Evolutionary conservation across 2,888 invertebrate genomes (phyloP).

Genomic region (Esperia sulphurella): DNA sequence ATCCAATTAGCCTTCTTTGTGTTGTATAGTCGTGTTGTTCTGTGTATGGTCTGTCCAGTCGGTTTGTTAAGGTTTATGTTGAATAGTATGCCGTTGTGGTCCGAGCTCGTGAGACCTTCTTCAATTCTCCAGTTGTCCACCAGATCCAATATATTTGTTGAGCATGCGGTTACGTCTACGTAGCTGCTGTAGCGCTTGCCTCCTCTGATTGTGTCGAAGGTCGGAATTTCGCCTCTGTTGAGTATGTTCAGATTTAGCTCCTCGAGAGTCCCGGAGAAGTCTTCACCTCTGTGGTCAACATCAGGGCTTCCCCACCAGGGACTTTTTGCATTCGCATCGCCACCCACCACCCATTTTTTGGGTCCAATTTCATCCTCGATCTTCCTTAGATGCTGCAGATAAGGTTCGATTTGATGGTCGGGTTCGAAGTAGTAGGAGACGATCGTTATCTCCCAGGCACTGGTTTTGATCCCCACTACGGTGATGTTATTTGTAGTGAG

Average conservation of each 20-base stretch:
- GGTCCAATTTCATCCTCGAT: background rate
- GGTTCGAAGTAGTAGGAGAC: slow-evolving; percentile 4
- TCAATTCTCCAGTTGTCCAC: slow-evolving; percentile 8
- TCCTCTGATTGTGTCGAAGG: background rate
- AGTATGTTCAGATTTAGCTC: slow-evolving; percentile 1
- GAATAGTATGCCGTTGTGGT: slow-evolving; percentile 8
- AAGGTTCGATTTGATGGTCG: background rate
- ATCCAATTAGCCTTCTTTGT: slow-evolving; percentile 8
- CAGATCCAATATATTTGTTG: background rate
- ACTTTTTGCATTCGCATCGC: slow-evolving; percentile 6
- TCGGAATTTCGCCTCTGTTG: background rate
- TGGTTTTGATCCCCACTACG: background rate
- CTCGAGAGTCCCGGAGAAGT: background rate
- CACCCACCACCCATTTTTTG: background rate
- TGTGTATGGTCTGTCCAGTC: background rate
- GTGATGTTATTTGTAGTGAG: slow-evolving; percentile 2
- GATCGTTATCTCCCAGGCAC: background rate
- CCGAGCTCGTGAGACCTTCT: slow-evolving; percentile 2
- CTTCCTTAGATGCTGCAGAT: background rate
- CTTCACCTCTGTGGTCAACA: slow-evolving; percentile 6
- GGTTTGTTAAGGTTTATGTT: background rate
- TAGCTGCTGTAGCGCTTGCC: background rate
- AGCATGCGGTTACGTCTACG: slow-evolving; percentile 10
- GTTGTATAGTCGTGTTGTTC: slow-evolving; percentile 6
- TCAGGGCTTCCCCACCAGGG: slow-evolving; percentile 8